Conservation (phyloP, 2,113 vertebrate genomes). For the Nestor notabilis region DNA sequence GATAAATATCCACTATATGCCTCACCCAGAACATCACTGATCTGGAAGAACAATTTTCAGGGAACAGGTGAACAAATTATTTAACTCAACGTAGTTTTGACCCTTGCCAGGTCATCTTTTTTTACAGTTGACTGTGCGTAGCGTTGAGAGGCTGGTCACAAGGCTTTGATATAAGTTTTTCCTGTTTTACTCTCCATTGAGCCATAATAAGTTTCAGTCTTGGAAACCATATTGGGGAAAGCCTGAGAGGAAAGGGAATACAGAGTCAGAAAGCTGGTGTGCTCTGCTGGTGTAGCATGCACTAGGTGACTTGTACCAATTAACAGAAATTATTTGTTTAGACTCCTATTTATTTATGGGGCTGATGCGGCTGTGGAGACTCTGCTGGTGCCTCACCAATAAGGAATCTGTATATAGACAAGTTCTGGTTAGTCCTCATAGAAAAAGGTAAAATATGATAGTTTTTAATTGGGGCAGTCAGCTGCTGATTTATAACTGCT, state of each 20-base stretch:
- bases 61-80: conserved; percentile 8
- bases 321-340: neutral
- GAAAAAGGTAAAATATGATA: neutral
- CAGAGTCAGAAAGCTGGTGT: neutral
- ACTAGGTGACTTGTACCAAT: neutral
- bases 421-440: neutral
- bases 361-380: neutral
- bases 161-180: neutral
- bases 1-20: neutral
- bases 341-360: neutral
- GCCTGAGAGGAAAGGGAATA: neutral
- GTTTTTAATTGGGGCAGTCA: rapidly evolving
- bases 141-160: neutral
- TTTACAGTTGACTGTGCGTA: neutral
- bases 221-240: neutral
- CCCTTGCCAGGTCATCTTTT: neutral
- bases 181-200: neutral
- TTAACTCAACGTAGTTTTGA: conserved; percentile 22
- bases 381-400: neutral
- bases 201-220: neutral
- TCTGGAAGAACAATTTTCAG: conserved; percentile 43
- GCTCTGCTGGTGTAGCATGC: neutral
- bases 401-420: neutral
- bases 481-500: neutral
- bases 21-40: neutral